These are phyloP conservation scores for Aelia acuminata DNA, from an alignment of 2,888 invertebrate genomes.

Conservation along the genomic window DNA sequence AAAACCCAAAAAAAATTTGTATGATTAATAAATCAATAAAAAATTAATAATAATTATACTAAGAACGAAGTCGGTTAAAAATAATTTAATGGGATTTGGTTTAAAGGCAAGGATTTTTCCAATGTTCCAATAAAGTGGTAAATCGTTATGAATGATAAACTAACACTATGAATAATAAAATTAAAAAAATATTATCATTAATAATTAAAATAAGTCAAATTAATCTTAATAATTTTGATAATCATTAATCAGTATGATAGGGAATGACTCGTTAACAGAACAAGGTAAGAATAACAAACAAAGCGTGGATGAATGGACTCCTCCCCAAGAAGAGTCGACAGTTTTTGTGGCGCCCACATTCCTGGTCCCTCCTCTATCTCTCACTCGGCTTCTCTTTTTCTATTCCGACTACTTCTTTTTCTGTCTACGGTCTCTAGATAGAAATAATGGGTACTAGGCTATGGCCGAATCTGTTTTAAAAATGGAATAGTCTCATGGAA, in stretches of 20 bases:
- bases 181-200: too few relatives aligned
- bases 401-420: slow-evolving; percentile 38
- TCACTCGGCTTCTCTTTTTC: slow-evolving; percentile 39
- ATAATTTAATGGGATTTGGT: too few relatives aligned
- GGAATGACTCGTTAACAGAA: too few relatives aligned
- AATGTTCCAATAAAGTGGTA: too few relatives aligned
- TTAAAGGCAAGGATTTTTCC: too few relatives aligned
- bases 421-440: slow-evolving; percentile 47
- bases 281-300: neutral
- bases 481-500: neutral
- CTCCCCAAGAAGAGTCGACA: neutral
- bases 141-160: too few relatives aligned
- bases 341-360: slow-evolving; percentile 47
- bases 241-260: too few relatives aligned
- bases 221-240: neutral
- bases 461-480: neutral
- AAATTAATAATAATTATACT: too few relatives aligned
- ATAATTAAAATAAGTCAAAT: neutral
- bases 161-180: too few relatives aligned
- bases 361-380: slow-evolving; percentile 28
- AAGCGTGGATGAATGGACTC: neutral
- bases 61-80: too few relatives aligned
- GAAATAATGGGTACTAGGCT: slow-evolving; percentile 39
- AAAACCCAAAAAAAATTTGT: too few relatives aligned
- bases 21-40: too few relatives aligned